Percentiles rank a stretch among this genome's conserved stretches.
These are phyloP conservation scores for Epinephelus lanceolatus DNA, from an alignment of 2,113 vertebrate genomes.

Conservation along the genomic window DNA sequence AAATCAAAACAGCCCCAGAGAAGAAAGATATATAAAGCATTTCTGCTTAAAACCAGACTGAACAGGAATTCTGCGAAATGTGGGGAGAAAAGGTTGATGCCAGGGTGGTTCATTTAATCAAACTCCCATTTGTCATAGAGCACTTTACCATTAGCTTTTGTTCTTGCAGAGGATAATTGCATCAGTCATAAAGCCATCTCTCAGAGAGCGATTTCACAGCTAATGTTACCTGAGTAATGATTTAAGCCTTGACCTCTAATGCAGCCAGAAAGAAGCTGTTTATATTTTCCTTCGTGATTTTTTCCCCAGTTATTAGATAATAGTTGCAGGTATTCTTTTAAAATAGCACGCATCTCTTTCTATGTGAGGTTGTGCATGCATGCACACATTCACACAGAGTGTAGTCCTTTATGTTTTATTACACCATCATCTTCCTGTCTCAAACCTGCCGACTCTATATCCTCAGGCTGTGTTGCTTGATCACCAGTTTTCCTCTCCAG, in stretches of 20 bases:
- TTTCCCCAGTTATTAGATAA: background rate
- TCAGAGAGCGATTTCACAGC: background rate
- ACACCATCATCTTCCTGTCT: background rate
- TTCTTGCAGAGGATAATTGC: slow-evolving; percentile 33
- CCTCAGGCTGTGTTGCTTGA: slow-evolving; percentile 18
- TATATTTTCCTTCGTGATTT: background rate
- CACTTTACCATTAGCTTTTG: slow-evolving; percentile 23
- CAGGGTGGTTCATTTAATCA: slow-evolving; percentile 13
- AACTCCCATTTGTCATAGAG: background rate
- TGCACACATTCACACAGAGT: background rate
- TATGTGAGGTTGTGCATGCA: background rate
- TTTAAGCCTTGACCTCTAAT: slow-evolving; percentile 2
- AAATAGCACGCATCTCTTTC: background rate
- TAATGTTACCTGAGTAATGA: background rate
- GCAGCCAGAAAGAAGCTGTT: background rate
- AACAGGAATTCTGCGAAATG: background rate
- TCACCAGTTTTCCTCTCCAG: slow-evolving; percentile 1
- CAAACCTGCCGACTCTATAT: background rate
- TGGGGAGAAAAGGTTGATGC: background rate
- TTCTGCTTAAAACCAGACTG: background rate
- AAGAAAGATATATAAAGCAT: background rate
- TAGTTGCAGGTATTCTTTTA: background rate
- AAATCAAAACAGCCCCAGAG: background rate
- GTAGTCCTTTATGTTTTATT: slow-evolving; percentile 13
- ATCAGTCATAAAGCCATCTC: slow-evolving; percentile 5